Evolutionary conservation across 2,113 vertebrate genomes (phyloP).

Genomic region (Amblyopsis rosae): DNA sequence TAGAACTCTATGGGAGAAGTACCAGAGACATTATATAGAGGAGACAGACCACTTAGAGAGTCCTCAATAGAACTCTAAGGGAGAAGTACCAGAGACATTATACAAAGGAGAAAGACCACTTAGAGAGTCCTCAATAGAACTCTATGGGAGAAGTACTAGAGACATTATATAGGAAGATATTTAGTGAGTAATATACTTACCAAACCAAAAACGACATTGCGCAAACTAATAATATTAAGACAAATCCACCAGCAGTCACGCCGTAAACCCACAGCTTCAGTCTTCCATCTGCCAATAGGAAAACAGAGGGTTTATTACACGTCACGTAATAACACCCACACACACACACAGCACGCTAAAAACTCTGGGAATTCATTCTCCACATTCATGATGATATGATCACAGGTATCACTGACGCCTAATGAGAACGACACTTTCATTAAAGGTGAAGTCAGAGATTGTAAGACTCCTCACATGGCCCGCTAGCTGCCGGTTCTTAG

Average conservation of each 20-base stretch:
- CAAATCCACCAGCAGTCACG: constrained; percentile 87
- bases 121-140: no score
- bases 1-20: no score
- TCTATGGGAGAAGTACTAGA: constrained; percentile 60
- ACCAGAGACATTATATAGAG: no score
- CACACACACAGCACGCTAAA: not conserved
- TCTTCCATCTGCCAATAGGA: constrained; percentile 87
- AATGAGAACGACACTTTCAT: no score
- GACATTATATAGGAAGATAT: not conserved
- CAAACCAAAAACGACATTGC: constrained; percentile 91
- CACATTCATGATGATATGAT: no score
- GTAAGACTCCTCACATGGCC: no score
- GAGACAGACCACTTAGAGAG: no score
- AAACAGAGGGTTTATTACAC: constrained; percentile 59
- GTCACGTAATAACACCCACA: not conserved
- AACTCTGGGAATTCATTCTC: not conserved
- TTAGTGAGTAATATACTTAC: constrained; percentile 76
- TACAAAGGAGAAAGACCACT: not conserved
- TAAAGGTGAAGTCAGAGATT: no score
- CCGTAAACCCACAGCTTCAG: constrained; percentile 96
- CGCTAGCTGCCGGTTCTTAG: no score
- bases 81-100: constrained; percentile 39
- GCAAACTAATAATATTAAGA: constrained; percentile 88
- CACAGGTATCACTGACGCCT: no score
- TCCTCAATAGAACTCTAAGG: constrained; percentile 46